Evolutionary conservation across 2,797 vertebrate genomes (phyloP).

Genomic region (Coluber constrictor): DNA sequence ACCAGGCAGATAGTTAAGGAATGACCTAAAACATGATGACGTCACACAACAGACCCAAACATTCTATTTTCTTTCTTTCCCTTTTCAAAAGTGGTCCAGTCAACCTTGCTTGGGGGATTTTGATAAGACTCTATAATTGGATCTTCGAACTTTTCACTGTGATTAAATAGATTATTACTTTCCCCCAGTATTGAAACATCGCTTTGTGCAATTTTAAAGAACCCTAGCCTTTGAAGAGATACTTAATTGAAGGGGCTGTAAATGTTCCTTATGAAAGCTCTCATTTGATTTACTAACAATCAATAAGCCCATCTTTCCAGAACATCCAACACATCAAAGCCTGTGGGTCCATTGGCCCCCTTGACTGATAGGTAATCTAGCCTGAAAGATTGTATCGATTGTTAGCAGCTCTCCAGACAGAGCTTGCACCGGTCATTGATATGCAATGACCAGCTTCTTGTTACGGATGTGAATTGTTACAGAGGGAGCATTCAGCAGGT

Average conservation of each 20-base stretch:
- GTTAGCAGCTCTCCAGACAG: conserved; percentile 12
- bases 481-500: background rate
- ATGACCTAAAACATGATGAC: background rate
- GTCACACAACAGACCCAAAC: background rate
- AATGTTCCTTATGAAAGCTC: conserved; percentile 35
- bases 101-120: background rate
- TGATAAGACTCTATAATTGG: background rate
- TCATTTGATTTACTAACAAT: conserved; percentile 44
- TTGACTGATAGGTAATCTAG: conserved; percentile 27
- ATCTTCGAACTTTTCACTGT: conserved; percentile 7
- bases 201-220: conserved; percentile 28
- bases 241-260: conserved; percentile 26
- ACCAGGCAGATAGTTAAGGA: background rate
- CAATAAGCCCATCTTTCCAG: conserved; percentile 36
- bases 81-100: background rate
- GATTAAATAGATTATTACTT: conserved; percentile 41
- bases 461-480: conserved; percentile 9
- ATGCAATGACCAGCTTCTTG: background rate
- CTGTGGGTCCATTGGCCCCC: conserved; percentile 21
- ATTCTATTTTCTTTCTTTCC: background rate
- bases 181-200: background rate
- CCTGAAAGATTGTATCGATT: conserved; percentile 30
- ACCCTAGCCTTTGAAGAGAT: conserved; percentile 18
- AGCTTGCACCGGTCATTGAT: background rate
- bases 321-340: conserved; percentile 33